Evolutionary conservation across 1,140 invertebrate species (phyloP), one percentile per base, ranked within the genome.

Genomic region (Heterodera carotae): DNA sequence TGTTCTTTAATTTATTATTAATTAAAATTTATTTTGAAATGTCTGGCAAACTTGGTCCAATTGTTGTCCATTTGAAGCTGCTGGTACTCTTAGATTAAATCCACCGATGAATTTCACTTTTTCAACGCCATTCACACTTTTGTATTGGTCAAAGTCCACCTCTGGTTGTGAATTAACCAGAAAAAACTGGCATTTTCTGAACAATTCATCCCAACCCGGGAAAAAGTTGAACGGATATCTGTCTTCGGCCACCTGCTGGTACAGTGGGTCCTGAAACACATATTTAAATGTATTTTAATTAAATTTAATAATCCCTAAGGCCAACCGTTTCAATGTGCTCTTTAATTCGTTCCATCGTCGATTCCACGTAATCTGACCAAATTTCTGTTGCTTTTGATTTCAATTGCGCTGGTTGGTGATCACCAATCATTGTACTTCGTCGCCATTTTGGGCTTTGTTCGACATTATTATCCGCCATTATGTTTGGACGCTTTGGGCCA

Each of bases 121-220:
- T 56, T 56, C 48, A n/a, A 56, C 33, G 29, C 6, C 33, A 1
- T 66, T 66, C 6, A 34, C 62, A 22, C 10, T 31, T 18, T 34
- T 27, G 22, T 12, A 66, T 66, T 34, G n/a, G 29, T 4, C 12
- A 34, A 66, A 66, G 22, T 66, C 62, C 29, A 66, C 15, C 6
- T 66, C 62, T 2, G 62, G 62, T 34, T 66, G 62, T 18, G 62
- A 31, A 34, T 66, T 66, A 5, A 66, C 29, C 62, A 66, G 29
- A 22, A 31, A 66, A 34, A n/a, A 29, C 3, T 22, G 29, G 2
- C 15, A 18, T 34, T 0, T 10, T 29, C 22, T 29, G 7, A 66
- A 66, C 6, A 66, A 7, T 66, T 66, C 62, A 31, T 12, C 10
- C 62, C n/a, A 27, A 34, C 1, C 27, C 29, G 2, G 62, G 62